A percentile compares a stretch with the other conserved stretches of the same genome.
Conservation (phyloP, 2,797 vertebrate species). For the Loriculus beryllinus region DNA sequence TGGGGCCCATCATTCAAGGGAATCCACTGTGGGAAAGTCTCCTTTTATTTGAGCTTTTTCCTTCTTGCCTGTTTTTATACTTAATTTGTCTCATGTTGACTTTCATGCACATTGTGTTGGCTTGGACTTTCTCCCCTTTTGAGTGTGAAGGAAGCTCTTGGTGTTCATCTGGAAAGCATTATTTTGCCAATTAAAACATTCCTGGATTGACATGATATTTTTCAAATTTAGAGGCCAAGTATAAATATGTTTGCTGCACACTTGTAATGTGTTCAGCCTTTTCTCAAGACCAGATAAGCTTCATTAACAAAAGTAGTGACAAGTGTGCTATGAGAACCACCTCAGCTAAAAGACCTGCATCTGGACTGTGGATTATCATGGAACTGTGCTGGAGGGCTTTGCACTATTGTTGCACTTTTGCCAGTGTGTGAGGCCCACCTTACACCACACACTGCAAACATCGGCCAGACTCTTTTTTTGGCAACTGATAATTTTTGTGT, state of each 20-base stretch:
- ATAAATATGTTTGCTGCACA: not conserved
- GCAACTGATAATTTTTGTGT: not conserved
- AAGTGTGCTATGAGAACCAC: not conserved
- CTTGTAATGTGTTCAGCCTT: not conserved
- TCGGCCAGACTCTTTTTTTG: not conserved
- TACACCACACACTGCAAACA: not conserved
- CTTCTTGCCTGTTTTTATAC: not conserved
- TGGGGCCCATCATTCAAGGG: not conserved
- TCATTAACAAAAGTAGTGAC: not conserved
- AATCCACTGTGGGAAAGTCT: not conserved
- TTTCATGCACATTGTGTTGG: not conserved
- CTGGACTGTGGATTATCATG: not conserved
- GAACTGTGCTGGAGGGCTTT: not conserved
- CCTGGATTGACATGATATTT: not conserved
- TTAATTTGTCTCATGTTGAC: not conserved
- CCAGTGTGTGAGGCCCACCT: not conserved
- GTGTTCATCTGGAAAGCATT: not conserved
- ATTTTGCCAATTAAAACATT: not conserved
- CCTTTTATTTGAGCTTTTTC: not conserved
- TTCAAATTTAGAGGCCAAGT: not conserved
- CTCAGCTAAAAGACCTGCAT: not conserved
- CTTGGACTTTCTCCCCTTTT: not conserved
- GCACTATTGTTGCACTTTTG: not conserved
- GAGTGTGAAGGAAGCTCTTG: not conserved
- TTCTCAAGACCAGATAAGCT: not conserved